Evolutionary conservation across 2,113 vertebrate species (phyloP), one percentile per base, ranked within the genome.

Genomic region (Callionymus lyra): DNA sequence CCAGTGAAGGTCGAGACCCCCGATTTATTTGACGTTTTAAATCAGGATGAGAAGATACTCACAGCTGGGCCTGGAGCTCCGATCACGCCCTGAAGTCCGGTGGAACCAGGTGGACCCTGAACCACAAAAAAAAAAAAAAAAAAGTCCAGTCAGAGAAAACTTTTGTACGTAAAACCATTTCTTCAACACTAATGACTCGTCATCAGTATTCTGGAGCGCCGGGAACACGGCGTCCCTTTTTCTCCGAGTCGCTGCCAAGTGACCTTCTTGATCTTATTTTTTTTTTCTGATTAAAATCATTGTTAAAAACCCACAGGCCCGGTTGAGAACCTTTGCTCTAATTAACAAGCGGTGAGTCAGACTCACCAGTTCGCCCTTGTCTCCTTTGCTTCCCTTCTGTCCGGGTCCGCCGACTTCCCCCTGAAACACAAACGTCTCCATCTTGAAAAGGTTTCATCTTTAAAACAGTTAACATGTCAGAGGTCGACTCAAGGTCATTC

Each of bases 281-380:
- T 5, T 27, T 27, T n/a, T n/a, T 6, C 47, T 54, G 43, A n/a
- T 37, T 17, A 34, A 3, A 16, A 12, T 53, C 18, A 18, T 27
- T 31, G 37, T 14, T 56, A 27, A 34, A 19, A 48, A 43, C 19
- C 5, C 5, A n/a, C 10, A 41, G 21, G 10, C 44, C 31, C 14
- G 10, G 6, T 16, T 37, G 4, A 50, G 32, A 52, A 49, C 9
- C 12, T n/a, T 16, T 9, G 6, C 10, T 5, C 14, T 47, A 39
- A 18, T 4, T 10, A 16, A 61, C 1, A 18, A 1, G 31, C n/a
- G n/a, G n/a, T n/a, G 14, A 37, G 19, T 18, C 19, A 13, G 1
- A 91, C 91, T 93, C 63, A 98, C 94, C 0, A 90, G 89, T 82
- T 99, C 95, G 59, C 94, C 94, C 70, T 95, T 97, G 85, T 93